Evolutionary conservation across 1,140 invertebrate species (phyloP), one percentile per base, ranked within the genome.

Genomic region (Marisa cornuarietis): DNA sequence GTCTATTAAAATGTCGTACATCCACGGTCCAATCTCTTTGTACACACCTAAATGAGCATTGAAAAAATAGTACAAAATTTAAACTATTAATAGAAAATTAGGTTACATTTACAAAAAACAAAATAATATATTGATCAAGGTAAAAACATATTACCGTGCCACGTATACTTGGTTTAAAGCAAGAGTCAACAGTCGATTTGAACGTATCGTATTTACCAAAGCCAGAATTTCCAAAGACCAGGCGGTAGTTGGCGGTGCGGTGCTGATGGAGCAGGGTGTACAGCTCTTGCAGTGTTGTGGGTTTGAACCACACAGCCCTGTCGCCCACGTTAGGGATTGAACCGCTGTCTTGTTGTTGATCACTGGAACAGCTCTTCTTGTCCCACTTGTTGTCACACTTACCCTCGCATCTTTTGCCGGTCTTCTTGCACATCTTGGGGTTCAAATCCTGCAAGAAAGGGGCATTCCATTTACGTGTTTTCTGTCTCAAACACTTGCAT

Each of bases 1-100:
- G 85, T 96, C 95, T 81, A 96, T 94, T 78, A 94, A 94, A 69
- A 94, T 90, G 81, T 94, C 16, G 92, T 91, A 83, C 75, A 81
- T 84, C 82, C 81, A 83, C 87, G 90, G 78, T 85, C 84, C 79
- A 80, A 90, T 78, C 89, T 89, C 83, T 92, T 88, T 91, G 87
- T 93, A 95, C 31, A 95, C 93, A 77, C 79, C 79, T 81, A 51
- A 24, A 31, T 24, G 1, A 68, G 22, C 14, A n/a, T 6, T 68
- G 54, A 58, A 58, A 58, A 58, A 42, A 0, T 42, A n/a, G n/a
- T n/a, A n/a, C n/a, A n/a, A n/a, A n/a, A n/a, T 42, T 58, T 58
- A 58, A 58, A 58, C 8, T 0, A 58, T 9, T 9, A 58, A 9
- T 18, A 58, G 9, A 58, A 58, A 14, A 18, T 4, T 58, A 14